Conservation (phyloP, 2,888 invertebrate genomes). For the Agrochola macilenta region DNA sequence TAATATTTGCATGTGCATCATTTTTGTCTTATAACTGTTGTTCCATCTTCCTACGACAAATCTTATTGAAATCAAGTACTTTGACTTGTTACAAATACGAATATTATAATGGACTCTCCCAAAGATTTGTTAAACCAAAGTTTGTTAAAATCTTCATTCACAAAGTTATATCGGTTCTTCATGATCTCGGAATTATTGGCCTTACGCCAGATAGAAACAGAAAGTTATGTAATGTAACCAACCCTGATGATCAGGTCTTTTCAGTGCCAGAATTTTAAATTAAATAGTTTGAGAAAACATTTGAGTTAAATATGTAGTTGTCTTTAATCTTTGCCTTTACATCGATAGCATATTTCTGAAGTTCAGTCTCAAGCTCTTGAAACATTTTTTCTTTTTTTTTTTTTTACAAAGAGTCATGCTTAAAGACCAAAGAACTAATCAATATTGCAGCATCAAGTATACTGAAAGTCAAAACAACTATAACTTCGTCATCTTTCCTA, state of each 20-base stretch:
- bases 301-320: too few relatives aligned
- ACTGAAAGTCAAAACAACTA: slow-evolving; percentile 7
- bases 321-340: background rate
- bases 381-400: too few relatives aligned
- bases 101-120: slow-evolving; percentile 1
- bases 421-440: background rate
- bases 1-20: background rate
- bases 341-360: background rate
- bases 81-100: background rate
- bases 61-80: background rate
- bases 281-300: too few relatives aligned
- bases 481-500: slow-evolving; percentile 10
- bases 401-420: background rate
- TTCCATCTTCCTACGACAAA: background rate
- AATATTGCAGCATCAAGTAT: background rate
- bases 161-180: slow-evolving; percentile 43
- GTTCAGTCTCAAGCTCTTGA: background rate
- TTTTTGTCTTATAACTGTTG: background rate
- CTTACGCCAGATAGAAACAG: slow-evolving; percentile 27
- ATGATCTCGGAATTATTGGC: slow-evolving; percentile 37
- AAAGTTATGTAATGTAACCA: slow-evolving; percentile 34
- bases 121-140: slow-evolving; percentile 32
- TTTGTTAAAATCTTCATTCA: slow-evolving; percentile 47
- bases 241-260: slow-evolving; percentile 12
- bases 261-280: slow-evolving; percentile 6